Evolutionary conservation across 2,888 invertebrate genomes (phyloP).

Genomic region (Amblyjoppa fuscipennis): DNA sequence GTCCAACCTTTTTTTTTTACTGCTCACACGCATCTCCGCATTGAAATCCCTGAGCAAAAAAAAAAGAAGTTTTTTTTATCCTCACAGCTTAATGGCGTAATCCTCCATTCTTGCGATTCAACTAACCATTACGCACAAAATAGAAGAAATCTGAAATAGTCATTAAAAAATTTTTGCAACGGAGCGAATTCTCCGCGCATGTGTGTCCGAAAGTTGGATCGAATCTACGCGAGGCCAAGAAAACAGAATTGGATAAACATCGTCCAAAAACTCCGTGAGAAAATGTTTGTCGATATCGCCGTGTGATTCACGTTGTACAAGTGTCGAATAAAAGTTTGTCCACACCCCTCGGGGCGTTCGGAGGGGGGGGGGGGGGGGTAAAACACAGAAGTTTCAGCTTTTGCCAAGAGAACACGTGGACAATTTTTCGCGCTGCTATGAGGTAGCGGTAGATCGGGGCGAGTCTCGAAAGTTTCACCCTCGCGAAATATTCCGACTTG

Average conservation of each 20-base stretch:
- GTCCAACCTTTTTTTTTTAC: too few species aligned
- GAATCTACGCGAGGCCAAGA: background rate
- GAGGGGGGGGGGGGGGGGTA: background rate
- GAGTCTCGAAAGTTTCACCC: constrained; percentile 42
- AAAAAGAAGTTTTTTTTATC: too few species aligned
- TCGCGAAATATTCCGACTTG: constrained; percentile 43
- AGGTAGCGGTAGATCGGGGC: background rate
- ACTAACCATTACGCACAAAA: too few species aligned
- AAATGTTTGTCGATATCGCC: constrained; percentile 34
- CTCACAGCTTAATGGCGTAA: too few species aligned
- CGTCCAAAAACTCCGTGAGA: constrained; percentile 8
- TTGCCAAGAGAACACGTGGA: constrained; percentile 35
- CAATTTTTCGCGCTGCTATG: constrained; percentile 19
- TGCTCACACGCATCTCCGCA: too few species aligned
- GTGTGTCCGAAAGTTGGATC: background rate
- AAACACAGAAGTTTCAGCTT: constrained; percentile 42
- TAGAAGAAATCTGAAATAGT: too few species aligned
- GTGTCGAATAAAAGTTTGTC: constrained; percentile 37
- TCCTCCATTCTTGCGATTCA: too few species aligned
- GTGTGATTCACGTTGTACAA: constrained; percentile 19
- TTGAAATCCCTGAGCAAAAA: too few species aligned
- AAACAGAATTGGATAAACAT: constrained; percentile 1
- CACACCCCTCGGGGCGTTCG: background rate
- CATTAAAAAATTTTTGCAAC: background rate
- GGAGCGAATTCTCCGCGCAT: background rate